Conservation (phyloP, 1,140 invertebrate genomes). For the Caerostris darwini region DNA sequence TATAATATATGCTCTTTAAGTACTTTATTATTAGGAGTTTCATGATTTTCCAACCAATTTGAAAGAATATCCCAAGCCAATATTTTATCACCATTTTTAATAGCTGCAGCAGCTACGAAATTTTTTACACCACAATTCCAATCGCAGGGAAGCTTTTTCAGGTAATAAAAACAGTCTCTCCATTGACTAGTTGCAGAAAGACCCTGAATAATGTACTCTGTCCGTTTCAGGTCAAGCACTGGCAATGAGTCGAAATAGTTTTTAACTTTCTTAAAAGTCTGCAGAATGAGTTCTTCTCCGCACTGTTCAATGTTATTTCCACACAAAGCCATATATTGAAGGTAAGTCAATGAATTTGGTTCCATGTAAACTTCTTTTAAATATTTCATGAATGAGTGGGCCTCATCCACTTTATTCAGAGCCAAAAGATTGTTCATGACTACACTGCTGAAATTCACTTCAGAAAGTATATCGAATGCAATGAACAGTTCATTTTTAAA, state of each 20-base stretch:
- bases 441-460: constrained; percentile 50
- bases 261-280: constrained; percentile 45
- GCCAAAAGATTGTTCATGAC: constrained; percentile 20
- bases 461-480: neutral
- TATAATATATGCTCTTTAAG: constrained; percentile 35
- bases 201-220: constrained; percentile 18
- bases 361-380: constrained; percentile 1
- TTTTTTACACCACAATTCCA: neutral
- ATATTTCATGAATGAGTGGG: constrained; percentile 46
- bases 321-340: constrained; percentile 57
- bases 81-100: constrained; percentile 23
- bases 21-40: neutral
- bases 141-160: neutral
- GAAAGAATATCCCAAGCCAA: constrained; percentile 56
- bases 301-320: constrained; percentile 47
- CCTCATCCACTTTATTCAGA: constrained; percentile 22
- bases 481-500: constrained; percentile 20
- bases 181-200: constrained; percentile 20
- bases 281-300: constrained; percentile 6
- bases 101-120: neutral
- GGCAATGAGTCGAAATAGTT: neutral
- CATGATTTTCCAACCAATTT: neutral
- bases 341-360: constrained; percentile 30
- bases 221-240: neutral
- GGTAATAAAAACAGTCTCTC: neutral